Conservation (phyloP, 2,888 invertebrate genomes). For the Pharmacophagus antenor region DNA sequence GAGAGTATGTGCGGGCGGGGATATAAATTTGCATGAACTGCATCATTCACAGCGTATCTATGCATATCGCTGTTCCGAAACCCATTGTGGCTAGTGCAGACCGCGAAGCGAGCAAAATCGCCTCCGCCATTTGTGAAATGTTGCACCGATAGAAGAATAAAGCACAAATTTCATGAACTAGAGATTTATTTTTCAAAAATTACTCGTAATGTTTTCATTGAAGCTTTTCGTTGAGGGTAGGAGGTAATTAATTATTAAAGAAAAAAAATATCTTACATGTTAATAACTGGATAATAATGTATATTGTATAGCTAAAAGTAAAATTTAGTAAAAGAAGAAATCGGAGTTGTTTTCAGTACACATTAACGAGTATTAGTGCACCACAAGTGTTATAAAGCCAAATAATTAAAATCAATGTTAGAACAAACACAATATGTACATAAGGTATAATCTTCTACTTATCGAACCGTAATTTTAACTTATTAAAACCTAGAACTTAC, state of each 20-base stretch:
- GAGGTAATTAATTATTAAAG: too few relatives aligned
- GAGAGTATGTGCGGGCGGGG: conserved; percentile 48
- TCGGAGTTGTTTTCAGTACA: too few relatives aligned
- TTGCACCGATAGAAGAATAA: conserved; percentile 50
- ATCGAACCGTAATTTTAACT: too few relatives aligned
- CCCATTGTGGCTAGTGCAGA: conserved; percentile 69
- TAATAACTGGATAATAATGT: too few relatives aligned
- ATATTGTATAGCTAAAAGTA: too few relatives aligned
- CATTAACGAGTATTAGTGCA: too few relatives aligned
- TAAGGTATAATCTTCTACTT: background rate
- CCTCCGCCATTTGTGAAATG: conserved; percentile 66
- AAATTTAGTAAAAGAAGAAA: too few relatives aligned
- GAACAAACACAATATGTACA: background rate
- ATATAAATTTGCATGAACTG: conserved; percentile 62
- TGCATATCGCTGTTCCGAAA: conserved; percentile 67
- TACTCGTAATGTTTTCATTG: too few relatives aligned
- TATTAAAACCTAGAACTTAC: too few relatives aligned
- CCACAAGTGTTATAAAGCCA: background rate
- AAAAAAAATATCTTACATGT: too few relatives aligned
- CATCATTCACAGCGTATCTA: conserved; percentile 66
- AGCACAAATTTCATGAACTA: background rate
- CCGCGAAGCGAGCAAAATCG: conserved; percentile 73
- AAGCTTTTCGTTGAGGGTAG: too few relatives aligned
- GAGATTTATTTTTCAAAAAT: background rate
- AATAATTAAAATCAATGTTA: background rate